Percentiles rank a stretch among this genome's conserved stretches.
These are phyloP conservation scores for Anguilla megastoma DNA, from an alignment of 2,797 vertebrate genomes.

Conservation along the genomic window DNA sequence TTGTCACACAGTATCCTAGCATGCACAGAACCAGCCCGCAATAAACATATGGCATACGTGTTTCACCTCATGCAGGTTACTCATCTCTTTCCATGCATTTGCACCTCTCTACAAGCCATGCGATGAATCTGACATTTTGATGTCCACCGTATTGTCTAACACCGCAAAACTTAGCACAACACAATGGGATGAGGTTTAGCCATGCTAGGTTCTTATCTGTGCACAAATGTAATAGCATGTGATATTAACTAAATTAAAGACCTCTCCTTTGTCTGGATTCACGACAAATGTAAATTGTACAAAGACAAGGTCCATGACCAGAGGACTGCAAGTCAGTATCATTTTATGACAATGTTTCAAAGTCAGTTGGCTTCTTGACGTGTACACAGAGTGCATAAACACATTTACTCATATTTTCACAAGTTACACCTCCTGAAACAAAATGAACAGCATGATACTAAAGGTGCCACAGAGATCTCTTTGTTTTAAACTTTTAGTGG, in stretches of 20 bases:
- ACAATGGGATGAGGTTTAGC: no score
- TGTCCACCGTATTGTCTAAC: no score
- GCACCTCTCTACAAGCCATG: no score
- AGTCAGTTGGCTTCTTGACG: neutral
- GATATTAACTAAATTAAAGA: neutral
- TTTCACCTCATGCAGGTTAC: no score
- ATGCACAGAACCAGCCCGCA: no score
- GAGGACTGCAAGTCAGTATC: neutral
- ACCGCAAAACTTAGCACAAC: no score
- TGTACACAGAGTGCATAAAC: neutral
- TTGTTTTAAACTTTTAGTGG: neutral
- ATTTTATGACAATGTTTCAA: neutral
- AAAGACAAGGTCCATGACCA: neutral
- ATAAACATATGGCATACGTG: no score
- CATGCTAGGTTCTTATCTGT: no score
- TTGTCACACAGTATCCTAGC: no score
- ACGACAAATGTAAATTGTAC: neutral
- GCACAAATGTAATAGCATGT: neutral
- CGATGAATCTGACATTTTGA: no score
- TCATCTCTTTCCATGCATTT: no score
- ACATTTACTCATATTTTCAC: neutral
- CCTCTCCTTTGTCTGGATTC: neutral
- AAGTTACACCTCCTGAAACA: neutral
- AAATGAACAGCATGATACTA: neutral
- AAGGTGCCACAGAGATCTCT: neutral